Conservation (phyloP, 37 sponge, comb jelly and placozoan species). For the Cladorhizidae sp. region DNA sequence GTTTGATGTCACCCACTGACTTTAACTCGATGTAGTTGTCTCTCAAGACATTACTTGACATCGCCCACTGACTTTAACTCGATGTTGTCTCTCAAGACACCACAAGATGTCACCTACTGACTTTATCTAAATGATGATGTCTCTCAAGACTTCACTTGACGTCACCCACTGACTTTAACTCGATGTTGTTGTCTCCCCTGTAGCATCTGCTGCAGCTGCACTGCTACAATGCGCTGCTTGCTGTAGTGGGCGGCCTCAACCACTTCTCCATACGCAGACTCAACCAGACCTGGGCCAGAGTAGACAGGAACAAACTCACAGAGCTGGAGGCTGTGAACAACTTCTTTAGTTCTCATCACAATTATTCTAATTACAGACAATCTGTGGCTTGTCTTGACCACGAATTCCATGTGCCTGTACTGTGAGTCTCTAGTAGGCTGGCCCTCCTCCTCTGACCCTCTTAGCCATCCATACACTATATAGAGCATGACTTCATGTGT, state of each 20-base stretch:
- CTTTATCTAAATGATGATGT: too few relatives aligned
- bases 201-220: conserved; percentile 71
- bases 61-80: too few relatives aligned
- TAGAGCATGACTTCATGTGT: too few relatives aligned
- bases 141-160: background rate
- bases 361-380: conserved; percentile 65
- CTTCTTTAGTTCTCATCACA: conserved; percentile 48
- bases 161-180: too few relatives aligned
- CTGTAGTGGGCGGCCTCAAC: conserved; percentile 84
- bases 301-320: conserved; percentile 54
- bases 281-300: conserved; percentile 71
- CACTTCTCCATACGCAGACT: conserved; percentile 82
- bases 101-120: too few relatives aligned
- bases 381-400: conserved; percentile 7
- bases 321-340: conserved; percentile 35
- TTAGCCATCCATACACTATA: too few relatives aligned
- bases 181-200: background rate
- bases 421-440: conserved; percentile 33
- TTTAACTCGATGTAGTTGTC: too few relatives aligned
- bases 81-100: too few relatives aligned
- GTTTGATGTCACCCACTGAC: too few relatives aligned
- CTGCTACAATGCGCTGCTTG: conserved; percentile 85
- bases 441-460: too few relatives aligned
- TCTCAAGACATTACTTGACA: too few relatives aligned
- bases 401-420: conserved; percentile 61